Percentiles rank a stretch among this genome's conserved stretches.
Evolutionary conservation across 2,797 vertebrate species (phyloP).

Genomic region (Gastrophryne carolinensis): DNA sequence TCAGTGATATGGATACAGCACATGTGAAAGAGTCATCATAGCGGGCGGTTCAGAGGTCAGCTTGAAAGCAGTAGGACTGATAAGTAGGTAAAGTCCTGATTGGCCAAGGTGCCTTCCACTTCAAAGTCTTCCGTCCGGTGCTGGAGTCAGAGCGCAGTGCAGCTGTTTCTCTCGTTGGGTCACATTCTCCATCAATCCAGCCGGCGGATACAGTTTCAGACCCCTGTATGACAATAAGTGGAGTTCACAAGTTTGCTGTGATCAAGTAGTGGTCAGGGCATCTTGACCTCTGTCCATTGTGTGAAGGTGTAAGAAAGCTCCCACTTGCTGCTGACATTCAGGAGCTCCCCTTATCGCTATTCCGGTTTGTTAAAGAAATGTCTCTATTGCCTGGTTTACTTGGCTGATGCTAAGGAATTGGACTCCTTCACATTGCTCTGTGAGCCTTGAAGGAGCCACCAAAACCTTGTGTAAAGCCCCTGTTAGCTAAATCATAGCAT

Average conservation of each 20-base stretch:
- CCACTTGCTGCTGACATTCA: slow-evolving; percentile 53
- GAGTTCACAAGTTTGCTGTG: slow-evolving; percentile 60
- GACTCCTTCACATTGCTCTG: no score
- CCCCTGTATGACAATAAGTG: slow-evolving; percentile 69
- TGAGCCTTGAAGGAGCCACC: no score
- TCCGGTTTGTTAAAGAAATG: slow-evolving; percentile 24
- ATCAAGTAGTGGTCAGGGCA: slow-evolving; percentile 74
- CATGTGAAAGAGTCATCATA: slow-evolving; percentile 83
- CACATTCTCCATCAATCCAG: slow-evolving; percentile 58
- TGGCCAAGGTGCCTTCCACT: slow-evolving; percentile 69
- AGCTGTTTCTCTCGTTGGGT: slow-evolving; percentile 78
- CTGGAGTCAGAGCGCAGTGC: slow-evolving; percentile 72
- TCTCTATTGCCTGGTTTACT: background rate
- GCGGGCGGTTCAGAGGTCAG: slow-evolving; percentile 81
- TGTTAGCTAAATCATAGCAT: no score
- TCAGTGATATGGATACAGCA: slow-evolving; percentile 75
- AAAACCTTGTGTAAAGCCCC: no score
- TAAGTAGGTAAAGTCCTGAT: slow-evolving; percentile 70
- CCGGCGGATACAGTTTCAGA: slow-evolving; percentile 75
- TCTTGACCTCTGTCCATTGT: slow-evolving; percentile 80
- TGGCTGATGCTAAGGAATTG: no score
- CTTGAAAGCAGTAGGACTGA: slow-evolving; percentile 76
- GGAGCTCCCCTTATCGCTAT: slow-evolving; percentile 53
- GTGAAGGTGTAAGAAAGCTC: slow-evolving; percentile 55
- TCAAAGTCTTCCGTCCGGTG: slow-evolving; percentile 69